Evolutionary conservation across 2,113 vertebrate genomes (phyloP).

Genomic region (Clarias batrachus): DNA sequence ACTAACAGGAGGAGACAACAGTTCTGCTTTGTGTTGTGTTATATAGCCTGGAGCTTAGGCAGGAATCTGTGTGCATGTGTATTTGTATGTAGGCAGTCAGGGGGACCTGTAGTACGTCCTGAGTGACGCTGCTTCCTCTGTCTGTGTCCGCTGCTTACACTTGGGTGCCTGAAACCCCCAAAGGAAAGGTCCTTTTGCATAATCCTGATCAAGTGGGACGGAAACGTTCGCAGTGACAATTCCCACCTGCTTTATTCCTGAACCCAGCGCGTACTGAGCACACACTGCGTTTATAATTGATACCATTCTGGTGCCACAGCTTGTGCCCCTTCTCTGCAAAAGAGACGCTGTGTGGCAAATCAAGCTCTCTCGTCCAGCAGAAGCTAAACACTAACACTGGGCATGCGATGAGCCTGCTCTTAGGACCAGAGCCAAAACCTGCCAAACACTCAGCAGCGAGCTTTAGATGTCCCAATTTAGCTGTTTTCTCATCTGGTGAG

Average conservation of each 20-base stretch:
- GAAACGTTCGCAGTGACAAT: conserved; percentile 36
- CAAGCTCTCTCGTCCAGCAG: conserved; percentile 27
- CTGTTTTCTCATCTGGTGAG: conserved; percentile 26
- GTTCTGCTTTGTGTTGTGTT: neutral
- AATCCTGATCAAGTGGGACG: conserved; percentile 36
- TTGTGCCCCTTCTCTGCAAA: conserved; percentile 43
- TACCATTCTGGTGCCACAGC: conserved; percentile 39
- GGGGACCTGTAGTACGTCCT: neutral
- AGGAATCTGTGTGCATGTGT: neutral
- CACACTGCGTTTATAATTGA: conserved; percentile 54
- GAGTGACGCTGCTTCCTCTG: conserved; percentile 14
- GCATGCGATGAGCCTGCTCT: conserved; percentile 21
- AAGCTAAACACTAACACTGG: conserved; percentile 28
- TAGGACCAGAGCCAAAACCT: conserved; percentile 40
- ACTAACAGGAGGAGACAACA: conserved; percentile 24
- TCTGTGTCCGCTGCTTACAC: conserved; percentile 45
- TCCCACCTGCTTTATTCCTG: conserved; percentile 44
- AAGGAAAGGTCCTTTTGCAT: conserved; percentile 38
- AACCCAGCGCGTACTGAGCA: conserved; percentile 43
- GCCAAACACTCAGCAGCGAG: conserved; percentile 28
- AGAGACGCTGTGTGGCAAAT: conserved; percentile 40
- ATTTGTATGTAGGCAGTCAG: conserved; percentile 11
- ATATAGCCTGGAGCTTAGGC: conserved; percentile 24
- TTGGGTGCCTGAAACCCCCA: conserved; percentile 38
- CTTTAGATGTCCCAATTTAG: conserved; percentile 43